A percentile compares a stretch with the other conserved stretches of the same genome.
phyloP scores from a whole-genome alignment of 2,888 invertebrate species.

The Philhelius pedissequus region DNA sequence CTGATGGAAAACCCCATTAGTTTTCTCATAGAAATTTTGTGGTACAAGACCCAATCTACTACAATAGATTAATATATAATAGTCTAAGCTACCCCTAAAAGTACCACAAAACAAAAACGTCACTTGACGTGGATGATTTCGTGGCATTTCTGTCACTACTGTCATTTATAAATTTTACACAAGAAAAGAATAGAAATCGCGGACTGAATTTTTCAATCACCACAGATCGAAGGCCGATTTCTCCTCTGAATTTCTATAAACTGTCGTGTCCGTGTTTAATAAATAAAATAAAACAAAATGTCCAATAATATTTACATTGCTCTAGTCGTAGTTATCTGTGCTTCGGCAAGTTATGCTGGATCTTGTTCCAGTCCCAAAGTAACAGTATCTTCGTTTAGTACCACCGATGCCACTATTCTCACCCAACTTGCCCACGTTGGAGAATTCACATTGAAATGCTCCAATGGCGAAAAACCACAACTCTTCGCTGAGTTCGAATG shows the following conservation, averaged over 20 bases:
- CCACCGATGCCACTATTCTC: conserved; percentile 94
- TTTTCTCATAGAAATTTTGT: no score
- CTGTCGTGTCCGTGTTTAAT: conserved; percentile 1
- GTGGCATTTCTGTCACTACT: conserved; percentile 60
- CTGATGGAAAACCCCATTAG: no score
- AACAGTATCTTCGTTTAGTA: conserved; percentile 90
- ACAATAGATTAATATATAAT: neutral
- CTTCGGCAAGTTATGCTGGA: conserved; percentile 71
- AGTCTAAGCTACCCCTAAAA: neutral
- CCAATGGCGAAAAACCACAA: conserved; percentile 84
- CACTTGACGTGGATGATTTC: conserved; percentile 65
- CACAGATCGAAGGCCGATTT: conserved; percentile 8
- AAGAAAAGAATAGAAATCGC: no score
- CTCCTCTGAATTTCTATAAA: neutral
- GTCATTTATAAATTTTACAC: conserved; percentile 26
- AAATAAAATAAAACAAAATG: conserved; percentile 68
- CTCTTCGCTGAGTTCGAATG: conserved; percentile 92
- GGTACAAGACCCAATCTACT: neutral
- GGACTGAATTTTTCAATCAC: conserved; percentile 43
- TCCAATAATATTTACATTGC: conserved; percentile 71
- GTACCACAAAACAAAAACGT: conserved; percentile 10
- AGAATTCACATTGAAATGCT: conserved; percentile 92
- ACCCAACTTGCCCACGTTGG: conserved; percentile 94
- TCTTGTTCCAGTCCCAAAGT: conserved; percentile 84
- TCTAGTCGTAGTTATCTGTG: conserved; percentile 70